phyloP scores from a whole-genome alignment of 2,797 vertebrate species.

The Meda fulgida region DNA sequence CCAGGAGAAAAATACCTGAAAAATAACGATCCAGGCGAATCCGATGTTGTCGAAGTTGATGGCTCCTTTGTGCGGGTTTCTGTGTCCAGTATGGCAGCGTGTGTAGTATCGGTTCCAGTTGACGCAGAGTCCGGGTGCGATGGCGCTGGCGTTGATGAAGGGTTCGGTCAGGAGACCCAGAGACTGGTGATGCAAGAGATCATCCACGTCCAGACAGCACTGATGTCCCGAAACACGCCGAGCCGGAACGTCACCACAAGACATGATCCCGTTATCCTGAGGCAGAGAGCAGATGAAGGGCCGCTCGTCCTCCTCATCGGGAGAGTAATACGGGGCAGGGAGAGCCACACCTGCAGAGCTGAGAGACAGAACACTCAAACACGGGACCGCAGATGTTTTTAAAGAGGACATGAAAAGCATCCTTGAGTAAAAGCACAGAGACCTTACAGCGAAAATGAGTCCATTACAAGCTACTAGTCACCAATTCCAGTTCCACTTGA shows the following conservation, averaged over 20 bases:
- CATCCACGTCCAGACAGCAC: conserved; percentile 93
- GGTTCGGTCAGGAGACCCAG: conserved; percentile 80
- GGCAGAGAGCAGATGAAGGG: conserved; percentile 98
- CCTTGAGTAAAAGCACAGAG: too few species aligned
- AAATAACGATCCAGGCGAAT: conserved; percentile 98
- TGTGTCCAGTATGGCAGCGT: conserved; percentile 86
- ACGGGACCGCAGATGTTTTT: too few species aligned
- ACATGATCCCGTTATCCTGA: conserved; percentile 97
- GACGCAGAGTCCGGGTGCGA: conserved; percentile 85
- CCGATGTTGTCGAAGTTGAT: conserved; percentile 99
- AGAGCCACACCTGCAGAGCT: conserved; percentile 87
- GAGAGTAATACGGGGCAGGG: conserved; percentile 90
- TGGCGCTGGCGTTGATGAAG: conserved; percentile 82
- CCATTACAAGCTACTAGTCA: too few species aligned
- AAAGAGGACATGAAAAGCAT: too few species aligned
- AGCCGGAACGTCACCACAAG: conserved; percentile 88
- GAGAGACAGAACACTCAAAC: conserved; percentile 13
- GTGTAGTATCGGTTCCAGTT: conserved; percentile 99
- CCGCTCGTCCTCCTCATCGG: conserved; percentile 91
- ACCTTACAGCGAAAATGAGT: too few species aligned
- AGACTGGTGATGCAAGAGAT: conserved; percentile 84
- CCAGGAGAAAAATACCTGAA: conserved; percentile 81
- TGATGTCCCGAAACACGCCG: conserved; percentile 87
- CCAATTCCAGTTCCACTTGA: too few species aligned
- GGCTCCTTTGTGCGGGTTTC: conserved; percentile 95